Conservation (phyloP, 2,113 vertebrate species). For the Myotis lucifugus region DNA sequence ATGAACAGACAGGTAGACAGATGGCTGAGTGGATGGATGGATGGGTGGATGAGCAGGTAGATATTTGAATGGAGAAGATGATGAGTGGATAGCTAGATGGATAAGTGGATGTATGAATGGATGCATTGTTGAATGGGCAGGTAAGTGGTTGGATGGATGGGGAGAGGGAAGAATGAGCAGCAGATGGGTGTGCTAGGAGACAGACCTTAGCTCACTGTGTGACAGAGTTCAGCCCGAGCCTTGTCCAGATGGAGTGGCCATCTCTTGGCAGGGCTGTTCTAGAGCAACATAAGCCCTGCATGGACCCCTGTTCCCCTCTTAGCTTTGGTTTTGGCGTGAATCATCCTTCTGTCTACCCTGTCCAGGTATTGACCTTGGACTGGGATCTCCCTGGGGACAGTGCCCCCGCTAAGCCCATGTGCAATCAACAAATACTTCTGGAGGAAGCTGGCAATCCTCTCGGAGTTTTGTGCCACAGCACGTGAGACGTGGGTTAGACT, state of each 20-base stretch:
- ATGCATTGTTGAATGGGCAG: neutral
- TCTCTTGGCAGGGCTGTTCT: neutral
- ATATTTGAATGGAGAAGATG: too few species aligned
- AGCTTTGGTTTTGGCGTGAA: neutral
- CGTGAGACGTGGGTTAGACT: neutral
- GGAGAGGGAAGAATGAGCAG: neutral
- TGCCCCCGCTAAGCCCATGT: neutral
- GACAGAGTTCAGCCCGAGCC: neutral
- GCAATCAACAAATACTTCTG: neutral
- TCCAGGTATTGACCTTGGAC: neutral
- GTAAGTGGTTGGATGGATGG: too few species aligned
- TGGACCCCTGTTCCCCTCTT: neutral
- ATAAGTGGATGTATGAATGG: neutral
- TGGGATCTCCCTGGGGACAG: neutral
- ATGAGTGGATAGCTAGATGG: neutral
- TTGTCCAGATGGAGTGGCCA: neutral
- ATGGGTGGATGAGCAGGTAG: neutral
- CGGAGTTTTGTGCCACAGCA: neutral
- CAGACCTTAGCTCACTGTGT: neutral
- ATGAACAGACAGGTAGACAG: neutral
- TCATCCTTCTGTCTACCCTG: neutral
- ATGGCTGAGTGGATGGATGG: neutral
- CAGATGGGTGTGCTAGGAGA: too few species aligned
- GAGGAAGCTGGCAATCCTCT: neutral
- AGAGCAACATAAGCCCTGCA: neutral